phyloP scores from a whole-genome alignment of 2,888 invertebrate species.

The Catocala sponsa region DNA sequence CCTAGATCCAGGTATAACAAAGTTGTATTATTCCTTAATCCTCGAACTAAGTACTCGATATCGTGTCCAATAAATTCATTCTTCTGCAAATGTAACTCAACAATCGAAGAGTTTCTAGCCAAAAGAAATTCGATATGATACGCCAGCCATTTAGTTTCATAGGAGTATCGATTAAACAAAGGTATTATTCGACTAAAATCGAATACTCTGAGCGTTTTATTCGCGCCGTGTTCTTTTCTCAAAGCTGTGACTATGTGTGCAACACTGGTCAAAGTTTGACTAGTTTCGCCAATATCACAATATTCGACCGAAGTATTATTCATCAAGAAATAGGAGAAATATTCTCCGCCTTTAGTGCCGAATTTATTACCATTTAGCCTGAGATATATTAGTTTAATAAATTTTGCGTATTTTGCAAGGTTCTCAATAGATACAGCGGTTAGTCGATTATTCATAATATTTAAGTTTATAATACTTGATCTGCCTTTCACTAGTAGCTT shows the following conservation, averaged over 20 bases:
- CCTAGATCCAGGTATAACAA: slow-evolving; percentile 88
- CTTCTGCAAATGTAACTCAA: slow-evolving; percentile 89
- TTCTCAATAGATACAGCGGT: slow-evolving; percentile 72
- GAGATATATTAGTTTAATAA: slow-evolving; percentile 82
- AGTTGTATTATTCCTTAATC: slow-evolving; percentile 82
- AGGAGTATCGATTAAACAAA: slow-evolving; percentile 72
- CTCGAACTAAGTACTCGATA: slow-evolving; percentile 85
- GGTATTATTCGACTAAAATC: slow-evolving; percentile 77
- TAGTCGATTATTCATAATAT: slow-evolving; percentile 88
- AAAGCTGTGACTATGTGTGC: slow-evolving; percentile 84
- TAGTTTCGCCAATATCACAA: slow-evolving; percentile 88
- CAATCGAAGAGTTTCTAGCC: slow-evolving; percentile 74
- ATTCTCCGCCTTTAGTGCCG: slow-evolving; percentile 84
- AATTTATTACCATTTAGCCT: slow-evolving; percentile 89
- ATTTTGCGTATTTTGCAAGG: slow-evolving; percentile 69
- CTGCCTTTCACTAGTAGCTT: slow-evolving; percentile 75
- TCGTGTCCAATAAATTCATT: slow-evolving; percentile 89
- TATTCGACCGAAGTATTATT: slow-evolving; percentile 79
- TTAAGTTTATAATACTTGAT: slow-evolving; percentile 84
- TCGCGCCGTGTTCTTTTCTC: slow-evolving; percentile 72
- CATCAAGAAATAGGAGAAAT: slow-evolving; percentile 82
- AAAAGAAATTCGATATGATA: slow-evolving; percentile 82
- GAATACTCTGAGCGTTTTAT: slow-evolving; percentile 70
- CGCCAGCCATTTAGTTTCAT: slow-evolving; percentile 83
- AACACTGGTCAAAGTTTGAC: slow-evolving; percentile 86